Percentiles rank a stretch among this genome's conserved stretches.
These are phyloP conservation scores for Agriotes lineatus DNA, from an alignment of 2,888 invertebrate species.

Conservation along the genomic window DNA sequence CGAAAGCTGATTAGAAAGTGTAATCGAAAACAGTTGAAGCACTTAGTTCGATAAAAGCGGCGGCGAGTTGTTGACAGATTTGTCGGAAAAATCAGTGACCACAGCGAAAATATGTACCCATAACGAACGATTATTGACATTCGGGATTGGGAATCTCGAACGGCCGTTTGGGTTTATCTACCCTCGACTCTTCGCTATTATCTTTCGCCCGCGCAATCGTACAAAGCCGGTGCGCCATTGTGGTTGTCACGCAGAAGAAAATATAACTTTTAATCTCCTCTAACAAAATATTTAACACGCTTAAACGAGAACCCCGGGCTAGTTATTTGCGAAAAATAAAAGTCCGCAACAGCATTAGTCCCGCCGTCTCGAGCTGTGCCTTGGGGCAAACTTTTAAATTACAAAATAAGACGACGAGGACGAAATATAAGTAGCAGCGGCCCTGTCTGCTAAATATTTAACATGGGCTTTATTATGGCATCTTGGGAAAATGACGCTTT, in stretches of 20 bases:
- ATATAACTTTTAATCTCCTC: constrained; percentile 52
- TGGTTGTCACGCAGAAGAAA: constrained; percentile 36
- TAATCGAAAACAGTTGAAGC: background rate
- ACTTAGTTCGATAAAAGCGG: background rate
- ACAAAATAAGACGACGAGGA: constrained; percentile 58
- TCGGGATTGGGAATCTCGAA: constrained; percentile 17
- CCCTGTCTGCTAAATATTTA: constrained; percentile 60
- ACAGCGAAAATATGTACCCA: constrained; percentile 11
- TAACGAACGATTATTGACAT: constrained; percentile 15
- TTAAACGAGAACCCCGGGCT: constrained; percentile 53
- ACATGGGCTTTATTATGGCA: constrained; percentile 60
- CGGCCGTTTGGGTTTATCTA: constrained; percentile 17
- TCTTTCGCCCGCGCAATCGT: constrained; percentile 17
- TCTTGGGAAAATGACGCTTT: constrained; percentile 41
- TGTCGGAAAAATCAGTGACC: constrained; percentile 15
- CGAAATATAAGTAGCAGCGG: constrained; percentile 55
- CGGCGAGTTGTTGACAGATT: background rate
- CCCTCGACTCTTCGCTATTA: constrained; percentile 21
- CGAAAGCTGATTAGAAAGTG: background rate
- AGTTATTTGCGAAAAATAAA: constrained; percentile 58
- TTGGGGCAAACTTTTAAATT: constrained; percentile 62
- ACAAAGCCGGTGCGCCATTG: constrained; percentile 26
- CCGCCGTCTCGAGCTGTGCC: constrained; percentile 51
- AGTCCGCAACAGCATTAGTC: constrained; percentile 53
- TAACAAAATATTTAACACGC: constrained; percentile 57